Evolutionary conservation across 2,113 vertebrate species (phyloP), one percentile per base, ranked within the genome.

Genomic region (Colinus virginianus): DNA sequence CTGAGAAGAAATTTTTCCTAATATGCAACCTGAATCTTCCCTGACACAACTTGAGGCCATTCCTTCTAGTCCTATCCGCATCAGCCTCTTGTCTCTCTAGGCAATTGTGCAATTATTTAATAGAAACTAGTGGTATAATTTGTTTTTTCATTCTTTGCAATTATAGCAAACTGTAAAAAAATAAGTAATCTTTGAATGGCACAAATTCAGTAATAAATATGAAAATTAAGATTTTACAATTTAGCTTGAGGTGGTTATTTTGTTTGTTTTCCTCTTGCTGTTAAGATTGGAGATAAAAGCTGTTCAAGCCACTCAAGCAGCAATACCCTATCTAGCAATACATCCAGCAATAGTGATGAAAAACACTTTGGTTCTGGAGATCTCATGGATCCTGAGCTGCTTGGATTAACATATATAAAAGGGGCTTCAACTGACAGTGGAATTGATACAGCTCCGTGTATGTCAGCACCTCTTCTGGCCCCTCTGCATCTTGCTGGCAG

Each of bases 381-480:
- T 94, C 95, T 99, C 93, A 99, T 99, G 98, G 99, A 99, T 83
- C 98, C 98, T 0, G 99, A 99, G 85, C 96, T 99, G 87, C 98
- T 99, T 70, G 99, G 98, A 66, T 97, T 99, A 81, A 99, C 98
- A 0, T 99, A 99, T 78, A 98, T 99, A 91, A 99, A 99, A 96
- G 99, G 99, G 4, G 99, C 99, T 3, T 99, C 99, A 23, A 99
- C 99, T 0, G 99, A 99, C 97, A 99, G 99, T 28, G 99, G 99
- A 66, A 99, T 99, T 6, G 99, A 99, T 81, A 99, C 99, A 0
- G 98, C 98, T 63, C 99, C 98, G 10, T 99, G 99, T 95, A 94
- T 98, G 96, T 97, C 98, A 1, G 72, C 98, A 1, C 70, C 97
- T 1, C 94, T 97, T 13, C 94, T 98, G 17, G 97, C 97, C 20